These are phyloP conservation scores for Periophthalmus modestus DNA, from an alignment of 2,113 vertebrate genomes.

Conservation along the genomic window DNA sequence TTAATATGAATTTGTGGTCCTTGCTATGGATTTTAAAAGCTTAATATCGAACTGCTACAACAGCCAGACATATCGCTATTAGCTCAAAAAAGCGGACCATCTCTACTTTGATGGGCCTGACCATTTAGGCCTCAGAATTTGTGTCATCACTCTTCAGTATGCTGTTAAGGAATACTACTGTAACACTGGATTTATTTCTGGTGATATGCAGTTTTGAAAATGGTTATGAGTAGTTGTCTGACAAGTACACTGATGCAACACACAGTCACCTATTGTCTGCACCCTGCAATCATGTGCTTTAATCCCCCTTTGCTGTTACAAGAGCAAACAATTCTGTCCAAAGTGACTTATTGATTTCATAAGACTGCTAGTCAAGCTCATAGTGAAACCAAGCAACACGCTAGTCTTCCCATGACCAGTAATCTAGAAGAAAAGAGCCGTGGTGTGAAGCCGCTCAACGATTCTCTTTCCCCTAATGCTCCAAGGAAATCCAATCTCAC, in stretches of 20 bases:
- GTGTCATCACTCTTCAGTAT: neutral
- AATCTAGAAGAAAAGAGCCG: slow-evolving; percentile 52
- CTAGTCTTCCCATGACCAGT: slow-evolving; percentile 43
- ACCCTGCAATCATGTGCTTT: slow-evolving; percentile 70
- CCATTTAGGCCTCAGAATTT: neutral
- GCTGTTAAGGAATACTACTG: neutral
- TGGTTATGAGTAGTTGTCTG: slow-evolving; percentile 45
- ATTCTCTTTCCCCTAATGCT: slow-evolving; percentile 67
- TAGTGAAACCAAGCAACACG: slow-evolving; percentile 34
- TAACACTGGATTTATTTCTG: neutral
- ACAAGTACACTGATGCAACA: slow-evolving; percentile 23
- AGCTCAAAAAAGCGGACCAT: no score
- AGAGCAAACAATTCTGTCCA: slow-evolving; percentile 66
- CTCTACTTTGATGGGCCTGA: neutral
- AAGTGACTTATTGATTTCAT: slow-evolving; percentile 78
- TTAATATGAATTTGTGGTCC: no score
- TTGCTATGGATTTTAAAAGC: no score
- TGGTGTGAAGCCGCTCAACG: slow-evolving; percentile 60
- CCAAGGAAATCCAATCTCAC: slow-evolving; percentile 77
- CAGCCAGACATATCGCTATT: no score
- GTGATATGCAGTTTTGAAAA: slow-evolving; percentile 15
- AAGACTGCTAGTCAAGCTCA: slow-evolving; percentile 47
- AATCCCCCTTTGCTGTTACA: slow-evolving; percentile 54
- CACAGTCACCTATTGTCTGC: slow-evolving; percentile 51
- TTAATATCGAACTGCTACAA: no score